Percentiles rank a stretch among this genome's conserved stretches.
Conservation (phyloP, 2,888 invertebrate species). For the Dascillus cervinus region DNA sequence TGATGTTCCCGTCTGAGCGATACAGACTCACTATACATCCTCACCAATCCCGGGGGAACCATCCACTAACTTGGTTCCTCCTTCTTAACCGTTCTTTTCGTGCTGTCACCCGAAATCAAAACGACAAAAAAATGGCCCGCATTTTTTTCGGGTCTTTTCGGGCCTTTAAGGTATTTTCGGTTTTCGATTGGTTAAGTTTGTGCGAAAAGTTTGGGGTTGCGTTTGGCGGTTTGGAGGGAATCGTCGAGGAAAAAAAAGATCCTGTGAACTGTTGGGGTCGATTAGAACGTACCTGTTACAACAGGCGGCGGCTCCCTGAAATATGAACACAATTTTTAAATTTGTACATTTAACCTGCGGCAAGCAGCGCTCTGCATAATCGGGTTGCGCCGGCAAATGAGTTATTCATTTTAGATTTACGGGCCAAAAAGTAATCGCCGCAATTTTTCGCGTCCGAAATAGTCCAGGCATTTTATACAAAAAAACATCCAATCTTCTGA, state of each 20-base stretch:
- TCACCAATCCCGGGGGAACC: slow-evolving; percentile 25
- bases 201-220: no score
- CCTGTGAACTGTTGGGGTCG: no score
- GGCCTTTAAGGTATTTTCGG: no score
- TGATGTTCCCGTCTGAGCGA: slow-evolving; percentile 34
- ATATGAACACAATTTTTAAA: slow-evolving; percentile 37
- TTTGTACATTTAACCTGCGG: slow-evolving; percentile 36
- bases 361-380: slow-evolving; percentile 32
- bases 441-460: no score
- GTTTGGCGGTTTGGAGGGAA: no score
- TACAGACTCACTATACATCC: slow-evolving; percentile 36
- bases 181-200: no score
- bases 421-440: no score
- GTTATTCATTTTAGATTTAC: slow-evolving; percentile 39
- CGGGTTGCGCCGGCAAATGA: slow-evolving; percentile 35
- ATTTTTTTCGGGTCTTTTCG: no score
- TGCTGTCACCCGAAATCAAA: slow-evolving; percentile 4
- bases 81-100: slow-evolving; percentile 11
- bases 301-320: slow-evolving; percentile 21
- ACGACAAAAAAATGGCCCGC: no score
- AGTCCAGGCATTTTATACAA: no score
- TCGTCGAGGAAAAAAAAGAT: no score
- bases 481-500: no score
- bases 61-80: slow-evolving; percentile 27
- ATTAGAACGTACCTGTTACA: slow-evolving; percentile 22